Conservation (phyloP, 2,888 invertebrate genomes). For the Heliconius aoede region DNA sequence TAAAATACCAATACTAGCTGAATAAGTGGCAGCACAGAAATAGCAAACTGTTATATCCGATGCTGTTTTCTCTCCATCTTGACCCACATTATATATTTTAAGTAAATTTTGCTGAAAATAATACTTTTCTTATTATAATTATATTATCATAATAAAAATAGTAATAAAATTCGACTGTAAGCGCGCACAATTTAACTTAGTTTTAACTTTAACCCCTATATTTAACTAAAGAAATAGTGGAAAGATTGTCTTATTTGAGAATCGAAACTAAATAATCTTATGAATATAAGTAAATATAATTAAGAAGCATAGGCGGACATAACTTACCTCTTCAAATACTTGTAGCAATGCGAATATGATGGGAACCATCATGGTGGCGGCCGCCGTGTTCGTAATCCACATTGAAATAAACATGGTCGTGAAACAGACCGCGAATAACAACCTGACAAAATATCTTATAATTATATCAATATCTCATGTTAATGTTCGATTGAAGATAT, state of each 20-base stretch:
- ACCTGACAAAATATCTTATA: slow-evolving; percentile 68
- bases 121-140: too few relatives aligned
- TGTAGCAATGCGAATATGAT: slow-evolving; percentile 91
- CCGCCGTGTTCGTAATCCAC: slow-evolving; percentile 98
- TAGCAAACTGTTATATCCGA: slow-evolving; percentile 89
- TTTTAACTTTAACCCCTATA: too few relatives aligned
- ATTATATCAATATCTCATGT: too few relatives aligned
- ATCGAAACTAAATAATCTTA: too few relatives aligned
- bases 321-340: slow-evolving; percentile 88
- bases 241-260: too few relatives aligned
- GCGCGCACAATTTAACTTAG: too few relatives aligned
- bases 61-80: slow-evolving; percentile 70
- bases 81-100: slow-evolving; percentile 75
- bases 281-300: background rate
- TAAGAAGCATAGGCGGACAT: background rate
- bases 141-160: too few relatives aligned
- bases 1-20: slow-evolving; percentile 85
- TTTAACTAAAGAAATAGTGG: too few relatives aligned
- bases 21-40: slow-evolving; percentile 89
- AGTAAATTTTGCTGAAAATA: slow-evolving; percentile 82
- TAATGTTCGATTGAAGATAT: too few relatives aligned
- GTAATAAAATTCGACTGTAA: too few relatives aligned
- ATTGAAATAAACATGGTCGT: slow-evolving; percentile 95
- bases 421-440: slow-evolving; percentile 90
- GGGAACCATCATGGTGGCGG: slow-evolving; percentile 95